These are phyloP conservation scores for Diabrotica balteata DNA, from an alignment of 2,888 invertebrate genomes.

Conservation along the genomic window DNA sequence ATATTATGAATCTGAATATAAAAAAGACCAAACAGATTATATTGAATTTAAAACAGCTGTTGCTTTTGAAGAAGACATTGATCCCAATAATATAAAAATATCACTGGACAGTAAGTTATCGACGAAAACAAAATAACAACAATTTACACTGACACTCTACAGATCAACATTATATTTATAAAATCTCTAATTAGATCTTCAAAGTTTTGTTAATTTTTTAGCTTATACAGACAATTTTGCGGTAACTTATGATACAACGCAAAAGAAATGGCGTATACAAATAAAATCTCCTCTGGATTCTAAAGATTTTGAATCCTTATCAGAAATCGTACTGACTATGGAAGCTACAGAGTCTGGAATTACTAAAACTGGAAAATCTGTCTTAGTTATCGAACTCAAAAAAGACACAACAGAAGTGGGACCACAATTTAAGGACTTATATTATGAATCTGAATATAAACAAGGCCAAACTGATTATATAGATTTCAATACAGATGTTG, in stretches of 20 bases:
- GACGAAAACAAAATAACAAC: neutral
- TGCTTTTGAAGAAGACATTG: slow-evolving; percentile 8
- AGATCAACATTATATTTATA: too few species aligned
- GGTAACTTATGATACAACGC: neutral
- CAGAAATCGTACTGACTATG: too few species aligned
- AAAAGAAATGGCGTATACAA: neutral
- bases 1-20: slow-evolving; percentile 12
- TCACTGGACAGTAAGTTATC: slow-evolving; percentile 4
- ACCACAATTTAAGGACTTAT: slow-evolving; percentile 30
- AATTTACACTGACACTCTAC: too few species aligned
- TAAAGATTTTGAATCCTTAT: too few species aligned
- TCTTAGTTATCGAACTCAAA: too few species aligned
- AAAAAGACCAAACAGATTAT: slow-evolving; percentile 1
- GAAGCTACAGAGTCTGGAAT: too few species aligned
- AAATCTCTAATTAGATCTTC: neutral
- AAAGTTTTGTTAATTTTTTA: neutral
- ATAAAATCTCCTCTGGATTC: too few species aligned
- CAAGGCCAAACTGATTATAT: slow-evolving; percentile 11
- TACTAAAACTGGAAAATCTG: too few species aligned
- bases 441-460: slow-evolving; percentile 24
- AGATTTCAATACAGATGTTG: slow-evolving; percentile 9
- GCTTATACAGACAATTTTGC: slow-evolving; percentile 6
- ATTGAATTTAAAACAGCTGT: slow-evolving; percentile 14
- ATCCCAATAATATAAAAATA: slow-evolving; percentile 9
- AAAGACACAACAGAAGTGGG: neutral